These are phyloP conservation scores for Atractosteus spatula DNA, from an alignment of 2,113 vertebrate genomes.

Conservation along the genomic window DNA sequence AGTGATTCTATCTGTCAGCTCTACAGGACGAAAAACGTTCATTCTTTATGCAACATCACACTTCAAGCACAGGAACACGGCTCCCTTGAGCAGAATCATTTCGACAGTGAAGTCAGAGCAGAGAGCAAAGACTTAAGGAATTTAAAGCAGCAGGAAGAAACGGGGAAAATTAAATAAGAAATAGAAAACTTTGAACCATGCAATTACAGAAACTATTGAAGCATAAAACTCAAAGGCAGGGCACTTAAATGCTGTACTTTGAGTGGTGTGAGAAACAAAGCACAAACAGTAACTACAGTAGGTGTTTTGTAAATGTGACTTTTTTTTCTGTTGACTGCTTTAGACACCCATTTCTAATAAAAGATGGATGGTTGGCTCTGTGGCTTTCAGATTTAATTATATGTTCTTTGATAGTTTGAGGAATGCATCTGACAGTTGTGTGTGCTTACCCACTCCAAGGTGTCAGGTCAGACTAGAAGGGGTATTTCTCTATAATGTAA, in stretches of 20 bases:
- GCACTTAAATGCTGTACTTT: not conserved
- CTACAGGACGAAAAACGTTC: not conserved
- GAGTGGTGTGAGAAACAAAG: not conserved
- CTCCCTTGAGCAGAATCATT: constrained; percentile 1
- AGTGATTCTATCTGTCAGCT: constrained; percentile 3
- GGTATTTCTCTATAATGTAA: too few species aligned
- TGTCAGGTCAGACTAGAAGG: too few species aligned
- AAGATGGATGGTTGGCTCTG: too few species aligned
- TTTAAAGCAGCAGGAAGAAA: not conserved
- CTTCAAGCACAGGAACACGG: not conserved
- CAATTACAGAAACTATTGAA: constrained; percentile 1
- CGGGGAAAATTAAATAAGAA: not conserved
- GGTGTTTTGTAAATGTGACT: not conserved
- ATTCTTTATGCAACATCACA: constrained; percentile 13
- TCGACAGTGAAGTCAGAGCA: not conserved
- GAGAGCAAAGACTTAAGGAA: not conserved
- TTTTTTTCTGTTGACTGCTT: not conserved
- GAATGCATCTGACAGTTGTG: too few species aligned
- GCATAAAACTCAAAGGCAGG: not conserved
- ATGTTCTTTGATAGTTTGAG: too few species aligned
- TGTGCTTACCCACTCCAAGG: too few species aligned
- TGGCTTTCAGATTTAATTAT: too few species aligned
- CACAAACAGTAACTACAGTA: not conserved
- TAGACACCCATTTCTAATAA: too few species aligned
- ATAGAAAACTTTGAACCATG: not conserved